Base-by-base conservation (phyloP, 2,888 invertebrate genomes). In the Eupeodes luniger region DNA sequence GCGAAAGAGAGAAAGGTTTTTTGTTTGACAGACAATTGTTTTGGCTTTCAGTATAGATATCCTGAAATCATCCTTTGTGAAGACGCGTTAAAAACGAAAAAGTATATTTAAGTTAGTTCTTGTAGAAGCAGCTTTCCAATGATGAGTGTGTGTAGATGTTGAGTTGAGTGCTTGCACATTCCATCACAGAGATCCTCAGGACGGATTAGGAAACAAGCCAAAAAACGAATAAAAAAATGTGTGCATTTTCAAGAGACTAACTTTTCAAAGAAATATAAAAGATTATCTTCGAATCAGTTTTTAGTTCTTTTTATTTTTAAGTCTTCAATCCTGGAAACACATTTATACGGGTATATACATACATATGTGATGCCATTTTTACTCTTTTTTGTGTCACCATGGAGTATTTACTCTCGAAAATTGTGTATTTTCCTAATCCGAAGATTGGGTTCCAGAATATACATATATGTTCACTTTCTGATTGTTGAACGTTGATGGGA, bases 201-300 rank as follows among this genome's bases (percentile, higher is more conserved):
- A 9, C 19, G 70, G 70, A 70, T 70, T 70, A 55, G 34, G 69
- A 27, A 79, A 34, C 59, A 47, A 69, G 16, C 27, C 59, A 34
- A 72, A 44, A 12, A 27, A 27, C 27, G 27, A 27, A 2, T 2
- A 27, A 27, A 7, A 36, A 59, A 7, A 11, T 36, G 6, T n/a
- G 47, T 34, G 11, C 12, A 49, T 53, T 53, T 36, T 59, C 1
- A 10, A 34, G 57, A 12, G 19, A 51, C 4, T 16, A 51, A 47
- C 5, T 47, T 44, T 47, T 34, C 9, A 44, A 40, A 10, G 57
- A 11, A 67, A 7, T 9, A 67, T 9, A 67, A 19, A 55, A 55
- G 75, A 85, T 88, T 88, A 85, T 75, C 78, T 78, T 84, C 64
- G 69, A 75, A 53, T 75, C 77, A 81, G 51, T 78, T 80, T 51